phyloP scores from a whole-genome alignment of 2,113 vertebrate species.

The Sciurus niger region DNA sequence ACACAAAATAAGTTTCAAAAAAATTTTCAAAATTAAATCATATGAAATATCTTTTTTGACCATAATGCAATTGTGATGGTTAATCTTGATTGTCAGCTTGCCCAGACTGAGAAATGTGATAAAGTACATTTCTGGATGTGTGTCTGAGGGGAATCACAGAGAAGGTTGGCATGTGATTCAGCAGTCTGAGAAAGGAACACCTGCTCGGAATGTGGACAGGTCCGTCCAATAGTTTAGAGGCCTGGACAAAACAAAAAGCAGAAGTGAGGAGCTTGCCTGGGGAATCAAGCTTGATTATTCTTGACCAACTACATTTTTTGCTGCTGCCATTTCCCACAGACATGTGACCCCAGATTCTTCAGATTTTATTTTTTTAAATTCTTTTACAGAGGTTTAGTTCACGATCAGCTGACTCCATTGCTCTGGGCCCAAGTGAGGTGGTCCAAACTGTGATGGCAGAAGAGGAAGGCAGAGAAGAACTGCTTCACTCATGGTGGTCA shows the following conservation, averaged over 20 bases:
- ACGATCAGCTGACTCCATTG: too few relatives aligned
- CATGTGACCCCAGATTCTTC: neutral
- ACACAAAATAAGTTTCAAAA: neutral
- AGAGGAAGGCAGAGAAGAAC: too few relatives aligned
- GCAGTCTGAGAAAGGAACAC: neutral
- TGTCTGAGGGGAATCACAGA: neutral
- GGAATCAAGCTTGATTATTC: neutral
- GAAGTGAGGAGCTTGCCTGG: neutral
- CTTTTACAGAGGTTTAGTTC: too few relatives aligned
- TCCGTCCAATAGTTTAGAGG: neutral
- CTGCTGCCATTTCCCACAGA: neutral
- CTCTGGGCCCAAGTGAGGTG: too few relatives aligned
- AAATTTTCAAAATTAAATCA: neutral
- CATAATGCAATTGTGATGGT: too few relatives aligned
- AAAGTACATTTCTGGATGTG: too few relatives aligned
- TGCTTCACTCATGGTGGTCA: too few relatives aligned
- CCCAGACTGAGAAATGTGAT: neutral
- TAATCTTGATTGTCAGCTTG: too few relatives aligned
- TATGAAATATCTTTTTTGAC: too few relatives aligned
- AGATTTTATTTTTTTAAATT: neutral
- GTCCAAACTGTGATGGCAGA: too few relatives aligned
- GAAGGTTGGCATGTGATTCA: neutral
- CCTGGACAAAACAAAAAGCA: neutral
- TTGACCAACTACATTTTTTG: neutral
- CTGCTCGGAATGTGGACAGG: neutral